Evolutionary conservation across 2,113 vertebrate genomes (phyloP), one percentile per base, ranked within the genome.

Genomic region (Herpetotheres cachinnans): DNA sequence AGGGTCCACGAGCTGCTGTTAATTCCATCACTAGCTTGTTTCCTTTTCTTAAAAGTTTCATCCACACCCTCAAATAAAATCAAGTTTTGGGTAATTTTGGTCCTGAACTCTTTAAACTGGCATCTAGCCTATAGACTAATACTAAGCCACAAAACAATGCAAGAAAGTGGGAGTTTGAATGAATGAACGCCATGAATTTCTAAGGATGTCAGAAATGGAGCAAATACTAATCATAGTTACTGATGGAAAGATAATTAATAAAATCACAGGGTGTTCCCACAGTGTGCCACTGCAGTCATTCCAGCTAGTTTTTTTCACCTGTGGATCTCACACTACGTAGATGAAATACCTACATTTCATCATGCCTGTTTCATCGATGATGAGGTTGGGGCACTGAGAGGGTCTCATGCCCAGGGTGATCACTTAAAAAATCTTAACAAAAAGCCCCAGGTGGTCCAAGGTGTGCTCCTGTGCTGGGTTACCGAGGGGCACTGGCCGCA

Each of bases 401-500:
- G 15, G 18, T 46, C 36, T 84, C 27, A 36, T 22, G 16, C 46
- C 27, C 30, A 63, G 17, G 10, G 12, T 18, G 7, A 85, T 56
- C 42, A 19, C 12, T 50, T 70, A 3, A 78, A 49, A 54, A 36
- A 67, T 24, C 10, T 25, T 24, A 20, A 10, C 6, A 40, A 52
- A 89, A 67, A n/a, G 8, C 8, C 11, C 4, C 16, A 25, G 19
- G 27, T 19, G 7, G 17, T 42, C 49, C 42, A 67, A 78, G 36
- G 27, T 0, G 0, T 72, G 42, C 34, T 11, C 42, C 36, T 62
- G 16, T 76, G 47, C 24, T 24, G 10, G 32, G 22, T 91, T 38
- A 46, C 8, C 4, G 6, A 22, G 15, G 16, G 38, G 3, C 55
- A n/a, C 17, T 55, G 50, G 18, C 10, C 1, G 0, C 19, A n/a